A percentile compares a stretch with the other conserved stretches of the same genome.
Conservation (phyloP, 2,888 invertebrate genomes). For the Caenorhabditis sp. region DNA sequence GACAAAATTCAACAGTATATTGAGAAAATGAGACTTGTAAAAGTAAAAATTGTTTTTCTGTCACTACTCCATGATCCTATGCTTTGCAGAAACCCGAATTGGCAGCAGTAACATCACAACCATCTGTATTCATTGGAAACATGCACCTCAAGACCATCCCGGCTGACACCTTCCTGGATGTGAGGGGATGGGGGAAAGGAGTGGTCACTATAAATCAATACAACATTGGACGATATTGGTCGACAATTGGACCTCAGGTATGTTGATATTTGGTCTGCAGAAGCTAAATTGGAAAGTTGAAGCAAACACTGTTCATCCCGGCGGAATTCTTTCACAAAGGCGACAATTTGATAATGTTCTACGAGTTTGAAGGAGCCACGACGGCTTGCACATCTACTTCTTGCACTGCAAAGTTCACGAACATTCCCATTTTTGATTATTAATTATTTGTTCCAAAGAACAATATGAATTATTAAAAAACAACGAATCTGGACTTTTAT, state of each 20-base stretch:
- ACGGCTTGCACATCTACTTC: conserved; percentile 42
- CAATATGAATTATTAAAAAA: neutral
- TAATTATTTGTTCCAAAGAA: conserved; percentile 20
- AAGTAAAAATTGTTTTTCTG: neutral
- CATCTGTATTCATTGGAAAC: conserved; percentile 55
- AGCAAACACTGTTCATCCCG: conserved; percentile 58
- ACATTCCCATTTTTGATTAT: conserved; percentile 42
- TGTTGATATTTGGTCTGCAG: neutral
- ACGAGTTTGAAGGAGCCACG: conserved; percentile 60
- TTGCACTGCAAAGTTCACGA: conserved; percentile 55
- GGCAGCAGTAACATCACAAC: conserved; percentile 14
- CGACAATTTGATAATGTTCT: conserved; percentile 55
- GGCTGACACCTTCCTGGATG: conserved; percentile 72
- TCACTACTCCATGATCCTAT: too few species aligned
- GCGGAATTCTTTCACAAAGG: conserved; percentile 54
- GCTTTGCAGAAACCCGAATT: neutral
- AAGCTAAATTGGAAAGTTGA: neutral
- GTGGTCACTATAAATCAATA: conserved; percentile 85
- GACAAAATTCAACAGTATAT: conserved; percentile 25
- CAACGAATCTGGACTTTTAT: too few species aligned
- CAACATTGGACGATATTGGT: conserved; percentile 86
- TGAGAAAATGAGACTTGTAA: neutral
- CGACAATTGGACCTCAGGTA: conserved; percentile 85
- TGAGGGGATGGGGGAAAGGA: conserved; percentile 83
- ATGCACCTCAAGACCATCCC: conserved; percentile 42